These are phyloP conservation scores for Meriones unguiculatus DNA, from an alignment of 2,113 vertebrate species.

Conservation along the genomic window DNA sequence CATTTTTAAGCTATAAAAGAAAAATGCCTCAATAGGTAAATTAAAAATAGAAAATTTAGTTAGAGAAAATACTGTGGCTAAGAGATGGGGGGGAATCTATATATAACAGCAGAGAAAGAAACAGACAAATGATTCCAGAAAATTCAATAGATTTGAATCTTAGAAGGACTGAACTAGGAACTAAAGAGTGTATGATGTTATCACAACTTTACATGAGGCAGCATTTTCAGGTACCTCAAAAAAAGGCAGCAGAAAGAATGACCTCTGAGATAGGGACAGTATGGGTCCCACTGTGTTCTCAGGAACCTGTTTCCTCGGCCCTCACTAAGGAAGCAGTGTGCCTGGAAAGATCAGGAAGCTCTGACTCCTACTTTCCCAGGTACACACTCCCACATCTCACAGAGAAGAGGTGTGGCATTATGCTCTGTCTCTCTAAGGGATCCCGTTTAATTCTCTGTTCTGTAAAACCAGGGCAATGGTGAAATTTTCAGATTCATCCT, in stretches of 20 bases:
- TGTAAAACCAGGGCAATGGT: neutral
- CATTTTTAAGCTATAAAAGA: conserved; percentile 60
- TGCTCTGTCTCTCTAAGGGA: neutral
- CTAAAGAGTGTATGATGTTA: conserved; percentile 67
- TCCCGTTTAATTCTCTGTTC: neutral
- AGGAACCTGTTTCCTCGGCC: neutral
- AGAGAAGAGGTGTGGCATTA: neutral
- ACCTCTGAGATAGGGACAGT: neutral
- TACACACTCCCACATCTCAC: too few species aligned
- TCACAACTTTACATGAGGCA: fast-evolving
- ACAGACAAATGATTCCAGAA: conserved; percentile 17
- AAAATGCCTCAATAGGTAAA: conserved; percentile 66
- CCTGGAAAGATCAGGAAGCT: fast-evolving
- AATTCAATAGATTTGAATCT: conserved; percentile 52
- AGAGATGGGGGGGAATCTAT: conserved; percentile 24
- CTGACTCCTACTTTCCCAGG: neutral
- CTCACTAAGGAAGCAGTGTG: too few species aligned
- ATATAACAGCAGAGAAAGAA: conserved; percentile 56
- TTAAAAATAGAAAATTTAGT: conserved; percentile 71
- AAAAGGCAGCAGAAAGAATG: neutral
- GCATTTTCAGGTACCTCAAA: conserved; percentile 26
- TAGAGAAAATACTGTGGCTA: conserved; percentile 47
- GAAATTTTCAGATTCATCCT: neutral
- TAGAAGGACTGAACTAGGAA: conserved; percentile 53
- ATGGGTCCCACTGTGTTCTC: neutral